A percentile compares a stretch with the other conserved stretches of the same genome.
Evolutionary conservation across 2,797 vertebrate species (phyloP).

Genomic region (Potorous gilbertii): DNA sequence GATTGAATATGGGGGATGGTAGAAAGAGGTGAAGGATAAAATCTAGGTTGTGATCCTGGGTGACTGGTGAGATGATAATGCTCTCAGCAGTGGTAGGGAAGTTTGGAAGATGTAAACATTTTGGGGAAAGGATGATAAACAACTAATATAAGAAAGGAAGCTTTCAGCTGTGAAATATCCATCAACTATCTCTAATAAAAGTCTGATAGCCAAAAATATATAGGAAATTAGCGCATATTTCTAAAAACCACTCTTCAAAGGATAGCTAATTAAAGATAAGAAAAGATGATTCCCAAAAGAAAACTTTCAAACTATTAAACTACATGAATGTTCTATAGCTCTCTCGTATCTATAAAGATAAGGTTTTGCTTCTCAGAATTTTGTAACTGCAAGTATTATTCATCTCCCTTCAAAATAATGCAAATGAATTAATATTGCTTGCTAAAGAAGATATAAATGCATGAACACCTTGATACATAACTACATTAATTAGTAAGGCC

Average conservation of each 20-base stretch:
- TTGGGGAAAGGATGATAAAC: background rate
- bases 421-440: background rate
- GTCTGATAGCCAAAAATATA: background rate
- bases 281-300: background rate
- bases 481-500: background rate
- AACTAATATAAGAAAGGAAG: background rate
- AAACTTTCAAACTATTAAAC: background rate
- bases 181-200: background rate
- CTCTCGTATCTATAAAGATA: background rate
- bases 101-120: background rate
- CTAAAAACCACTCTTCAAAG: background rate
- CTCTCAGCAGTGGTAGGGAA: background rate
- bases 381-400: background rate
- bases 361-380: background rate
- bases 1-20: no score
- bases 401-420: background rate
- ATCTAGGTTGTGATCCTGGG: no score
- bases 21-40: no score
- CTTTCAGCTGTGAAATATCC: background rate
- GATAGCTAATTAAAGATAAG: background rate
- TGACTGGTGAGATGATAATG: no score
- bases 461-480: background rate
- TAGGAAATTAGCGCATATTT: background rate
- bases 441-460: background rate
- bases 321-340: background rate